Conservation (phyloP, 2,113 vertebrate genomes). For the Bufo bufo region DNA sequence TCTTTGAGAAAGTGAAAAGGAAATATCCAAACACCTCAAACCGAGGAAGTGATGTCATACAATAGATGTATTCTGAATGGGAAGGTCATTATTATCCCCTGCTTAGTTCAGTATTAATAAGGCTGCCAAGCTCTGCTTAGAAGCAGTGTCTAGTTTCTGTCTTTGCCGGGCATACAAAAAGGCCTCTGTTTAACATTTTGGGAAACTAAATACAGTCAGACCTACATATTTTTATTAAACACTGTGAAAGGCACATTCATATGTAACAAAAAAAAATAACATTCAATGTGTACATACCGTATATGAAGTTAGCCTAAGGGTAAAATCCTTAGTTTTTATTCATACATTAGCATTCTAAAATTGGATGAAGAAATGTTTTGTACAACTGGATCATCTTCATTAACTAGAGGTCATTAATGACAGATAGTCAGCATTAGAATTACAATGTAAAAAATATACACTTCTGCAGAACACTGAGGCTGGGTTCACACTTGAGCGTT, state of each 20-base stretch:
- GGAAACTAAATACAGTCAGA: constrained; percentile 33
- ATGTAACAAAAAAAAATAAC: constrained; percentile 22
- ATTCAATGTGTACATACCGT: background rate
- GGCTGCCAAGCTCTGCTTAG: constrained; percentile 49
- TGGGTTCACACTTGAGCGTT: too few species aligned
- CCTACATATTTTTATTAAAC: constrained; percentile 50
- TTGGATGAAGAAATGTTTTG: background rate
- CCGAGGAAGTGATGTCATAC: constrained; percentile 52
- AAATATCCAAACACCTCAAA: constrained; percentile 57
- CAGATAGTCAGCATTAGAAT: background rate
- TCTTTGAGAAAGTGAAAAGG: constrained; percentile 46
- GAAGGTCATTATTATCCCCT: constrained; percentile 52
- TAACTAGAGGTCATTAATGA: background rate
- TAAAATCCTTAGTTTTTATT: background rate
- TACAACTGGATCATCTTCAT: background rate
- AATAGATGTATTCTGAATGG: constrained; percentile 50
- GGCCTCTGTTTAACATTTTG: constrained; percentile 49
- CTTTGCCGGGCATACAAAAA: constrained; percentile 48
- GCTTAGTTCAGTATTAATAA: constrained; percentile 50
- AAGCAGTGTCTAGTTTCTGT: constrained; percentile 49
- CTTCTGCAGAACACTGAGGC: too few species aligned
- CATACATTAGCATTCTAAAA: background rate
- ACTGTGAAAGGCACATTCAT: constrained; percentile 21
- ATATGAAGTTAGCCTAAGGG: background rate
- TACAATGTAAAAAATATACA: too few species aligned